Evolutionary conservation across 2,888 invertebrate species (phyloP).

Genomic region (Drosophila maculinotata): DNA sequence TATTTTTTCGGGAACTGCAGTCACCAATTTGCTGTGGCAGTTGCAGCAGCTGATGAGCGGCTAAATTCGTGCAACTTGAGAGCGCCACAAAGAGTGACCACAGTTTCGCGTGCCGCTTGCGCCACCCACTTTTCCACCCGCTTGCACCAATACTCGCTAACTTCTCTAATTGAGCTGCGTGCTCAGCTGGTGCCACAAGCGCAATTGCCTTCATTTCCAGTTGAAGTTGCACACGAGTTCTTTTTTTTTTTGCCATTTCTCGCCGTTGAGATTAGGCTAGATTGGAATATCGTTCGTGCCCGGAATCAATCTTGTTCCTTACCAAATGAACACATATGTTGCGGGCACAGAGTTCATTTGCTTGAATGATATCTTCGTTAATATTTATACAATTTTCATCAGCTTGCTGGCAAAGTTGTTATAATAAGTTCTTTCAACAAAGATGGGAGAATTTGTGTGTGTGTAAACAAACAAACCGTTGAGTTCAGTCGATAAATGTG

Average conservation of each 20-base stretch:
- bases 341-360: too few relatives aligned
- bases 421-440: conserved; percentile 2
- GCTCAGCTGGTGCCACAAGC: conserved; percentile 5
- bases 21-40: neutral
- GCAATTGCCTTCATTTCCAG: conserved; percentile 2
- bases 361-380: too few relatives aligned
- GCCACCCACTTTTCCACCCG: too few relatives aligned
- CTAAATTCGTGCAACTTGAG: conserved; percentile 24
- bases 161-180: conserved; percentile 4
- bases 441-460: conserved; percentile 19
- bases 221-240: neutral
- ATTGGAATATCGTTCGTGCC: neutral
- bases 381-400: too few relatives aligned
- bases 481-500: conserved; percentile 13
- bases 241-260: neutral
- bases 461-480: conserved; percentile 24
- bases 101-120: conserved; percentile 22
- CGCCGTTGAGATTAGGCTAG: neutral
- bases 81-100: conserved; percentile 15
- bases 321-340: too few relatives aligned
- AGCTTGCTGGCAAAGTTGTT: too few relatives aligned
- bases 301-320: neutral
- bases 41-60: neutral
- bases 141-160: too few relatives aligned
- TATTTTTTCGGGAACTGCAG: neutral